Conservation (phyloP, 2,888 invertebrate genomes). For the Hecatera dysodea region DNA sequence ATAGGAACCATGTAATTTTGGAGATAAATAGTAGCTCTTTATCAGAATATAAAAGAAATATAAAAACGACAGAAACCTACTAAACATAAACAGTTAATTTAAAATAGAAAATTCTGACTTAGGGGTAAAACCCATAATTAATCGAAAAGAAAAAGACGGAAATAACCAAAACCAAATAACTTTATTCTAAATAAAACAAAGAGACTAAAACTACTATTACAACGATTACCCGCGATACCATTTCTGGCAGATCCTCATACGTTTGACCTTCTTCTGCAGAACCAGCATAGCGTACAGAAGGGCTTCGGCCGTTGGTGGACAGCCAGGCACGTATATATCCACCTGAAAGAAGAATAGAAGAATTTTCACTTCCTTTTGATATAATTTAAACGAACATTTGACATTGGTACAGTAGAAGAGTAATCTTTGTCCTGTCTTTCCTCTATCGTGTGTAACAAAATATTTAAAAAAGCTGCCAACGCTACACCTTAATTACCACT, state of each 20-base stretch:
- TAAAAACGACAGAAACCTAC: too few relatives aligned
- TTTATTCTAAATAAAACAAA: slow-evolving; percentile 32
- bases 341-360: slow-evolving; percentile 71
- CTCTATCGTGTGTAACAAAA: background rate
- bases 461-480: background rate
- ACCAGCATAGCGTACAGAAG: slow-evolving; percentile 96
- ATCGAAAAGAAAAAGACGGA: background rate
- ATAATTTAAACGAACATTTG: background rate
- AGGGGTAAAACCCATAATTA: background rate
- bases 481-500: background rate
- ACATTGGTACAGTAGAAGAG: background rate
- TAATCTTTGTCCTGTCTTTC: background rate
- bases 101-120: background rate
- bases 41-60: background rate
- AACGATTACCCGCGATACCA: slow-evolving; percentile 80
- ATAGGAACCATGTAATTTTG: background rate
- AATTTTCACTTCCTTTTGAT: too few relatives aligned
- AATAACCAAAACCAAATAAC: slow-evolving; percentile 26
- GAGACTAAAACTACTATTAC: background rate
- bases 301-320: slow-evolving; percentile 98
- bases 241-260: slow-evolving; percentile 91
- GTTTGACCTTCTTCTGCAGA: slow-evolving; percentile 96
- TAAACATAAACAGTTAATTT: background rate
- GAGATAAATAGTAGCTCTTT: background rate
- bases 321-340: slow-evolving; percentile 98